A percentile compares a stretch with the other conserved stretches of the same genome.
Evolutionary conservation across 2,113 vertebrate genomes (phyloP).

Genomic region (Hyla sarda): DNA sequence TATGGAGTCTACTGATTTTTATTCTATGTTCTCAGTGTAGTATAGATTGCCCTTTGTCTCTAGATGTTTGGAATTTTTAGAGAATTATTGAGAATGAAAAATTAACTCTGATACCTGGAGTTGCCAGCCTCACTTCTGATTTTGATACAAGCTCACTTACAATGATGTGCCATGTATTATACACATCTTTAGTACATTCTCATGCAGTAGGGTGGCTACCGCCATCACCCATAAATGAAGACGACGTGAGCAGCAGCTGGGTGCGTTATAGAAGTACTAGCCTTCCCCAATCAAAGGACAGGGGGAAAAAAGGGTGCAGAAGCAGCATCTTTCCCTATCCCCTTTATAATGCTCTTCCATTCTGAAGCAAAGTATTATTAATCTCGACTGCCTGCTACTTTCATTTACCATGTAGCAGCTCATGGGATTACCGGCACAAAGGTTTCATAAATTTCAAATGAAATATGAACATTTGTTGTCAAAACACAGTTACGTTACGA

Average conservation of each 20-base stretch:
- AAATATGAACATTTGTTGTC: conserved; percentile 92
- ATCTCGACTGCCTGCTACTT: conserved; percentile 82
- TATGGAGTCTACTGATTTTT: background rate
- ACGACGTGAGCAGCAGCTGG: conserved; percentile 71
- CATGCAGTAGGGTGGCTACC: conserved; percentile 71
- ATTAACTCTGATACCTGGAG: background rate
- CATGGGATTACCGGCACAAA: conserved; percentile 84
- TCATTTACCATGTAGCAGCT: conserved; percentile 84
- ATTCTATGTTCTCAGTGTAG: background rate
- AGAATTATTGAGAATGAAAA: background rate
- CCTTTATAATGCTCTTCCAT: conserved; percentile 72
- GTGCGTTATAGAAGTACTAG: conserved; percentile 64
- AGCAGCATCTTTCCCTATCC: conserved; percentile 66
- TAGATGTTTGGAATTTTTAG: background rate
- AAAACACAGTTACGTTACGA: conserved; percentile 77
- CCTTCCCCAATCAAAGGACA: conserved; percentile 64
- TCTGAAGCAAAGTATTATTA: conserved; percentile 76
- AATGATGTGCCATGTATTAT: conserved; percentile 57
- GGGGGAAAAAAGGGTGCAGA: conserved; percentile 64
- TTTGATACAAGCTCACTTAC: conserved; percentile 65
- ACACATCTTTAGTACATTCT: conserved; percentile 64
- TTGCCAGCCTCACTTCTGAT: conserved; percentile 60
- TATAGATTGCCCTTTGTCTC: background rate
- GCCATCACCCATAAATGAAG: conserved; percentile 78
- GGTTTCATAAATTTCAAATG: conserved; percentile 86